phyloP scores from a whole-genome alignment of 2,797 vertebrate genomes.

The Spheniscus humboldti region DNA sequence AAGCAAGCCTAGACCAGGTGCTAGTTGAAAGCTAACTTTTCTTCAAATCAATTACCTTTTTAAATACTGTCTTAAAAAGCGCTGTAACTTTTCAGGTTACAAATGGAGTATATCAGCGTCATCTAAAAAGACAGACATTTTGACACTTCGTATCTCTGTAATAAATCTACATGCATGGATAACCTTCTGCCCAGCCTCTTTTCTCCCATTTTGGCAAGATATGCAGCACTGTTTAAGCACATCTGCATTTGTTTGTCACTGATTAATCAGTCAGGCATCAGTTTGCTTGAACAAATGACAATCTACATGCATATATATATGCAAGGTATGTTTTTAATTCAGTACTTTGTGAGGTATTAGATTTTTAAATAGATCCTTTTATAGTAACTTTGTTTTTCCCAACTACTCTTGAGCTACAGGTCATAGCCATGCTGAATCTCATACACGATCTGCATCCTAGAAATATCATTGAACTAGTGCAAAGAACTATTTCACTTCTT shows the following conservation, averaged over 20 bases:
- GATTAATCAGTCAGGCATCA: background rate
- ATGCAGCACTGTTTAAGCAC: background rate
- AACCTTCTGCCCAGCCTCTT: background rate
- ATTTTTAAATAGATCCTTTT: background rate
- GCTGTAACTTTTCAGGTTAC: background rate
- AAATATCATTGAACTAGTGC: background rate
- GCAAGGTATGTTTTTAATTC: background rate
- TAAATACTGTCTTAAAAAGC: background rate
- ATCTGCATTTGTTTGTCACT: background rate
- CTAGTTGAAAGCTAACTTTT: background rate
- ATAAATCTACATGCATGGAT: background rate
- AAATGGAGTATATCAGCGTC: background rate
- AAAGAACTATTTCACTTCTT: background rate
- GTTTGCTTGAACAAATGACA: background rate
- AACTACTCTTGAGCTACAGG: background rate
- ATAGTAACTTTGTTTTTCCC: background rate
- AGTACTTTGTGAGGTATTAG: background rate
- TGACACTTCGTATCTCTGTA: background rate
- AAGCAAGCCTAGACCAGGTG: background rate
- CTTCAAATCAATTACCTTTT: background rate
- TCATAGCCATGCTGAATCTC: background rate
- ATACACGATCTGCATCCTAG: fast-evolving
- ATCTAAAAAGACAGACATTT: background rate
- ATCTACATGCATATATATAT: background rate
- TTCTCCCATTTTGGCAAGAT: background rate